Evolutionary conservation across 2,888 invertebrate genomes (phyloP), one percentile per base, ranked within the genome.

Genomic region (Leucophora obtusa): DNA sequence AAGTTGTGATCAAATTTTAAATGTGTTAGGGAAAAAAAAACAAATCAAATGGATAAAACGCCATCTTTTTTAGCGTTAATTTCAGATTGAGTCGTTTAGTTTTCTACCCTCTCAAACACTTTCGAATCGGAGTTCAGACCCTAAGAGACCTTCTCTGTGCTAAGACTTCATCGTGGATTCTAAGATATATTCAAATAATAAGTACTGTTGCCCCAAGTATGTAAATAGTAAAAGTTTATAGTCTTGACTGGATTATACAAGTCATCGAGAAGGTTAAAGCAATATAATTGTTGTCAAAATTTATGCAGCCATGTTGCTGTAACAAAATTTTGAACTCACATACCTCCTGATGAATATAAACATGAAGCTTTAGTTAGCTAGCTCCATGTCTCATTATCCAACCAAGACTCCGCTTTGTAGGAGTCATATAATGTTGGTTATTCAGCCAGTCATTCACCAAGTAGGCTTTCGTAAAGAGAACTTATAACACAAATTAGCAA

Each of bases 401-500:
- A 1, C 14, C n/a, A 47, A 7, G 43, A 14, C 43, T n/a, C n/a
- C 43, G 14, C n/a, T 7, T n/a, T 7, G 43, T 7, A 28, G 28
- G 28, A 28, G 28, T 6, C 28, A 28, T 28, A n/a, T 5, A 47
- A 14, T n/a, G 43, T 47, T n/a, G 7, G 14, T 47, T 50, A 24
- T n/a, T 35, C 21, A 38, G 14, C 43, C 59, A 59, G 15, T 17
- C 18, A 56, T n/a, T n/a, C 38, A 59, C 9, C 38, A 15, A 17
- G 14, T 28, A 53, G 6, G 2, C 53, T 53, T 10, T 21, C 17
- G 38, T 6, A 38, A 47, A 47, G 15, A 2, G 43, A 47, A 28
- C 66, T 70, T 81, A 81, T 70, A 77, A 77, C 66, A 77, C 73
- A 77, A 81, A 81, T 81, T 81, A 81, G 81, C 81, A 81, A 81